phyloP scores from a whole-genome alignment of 2,888 invertebrate genomes.

The Drosophila pseudotalamancana region DNA sequence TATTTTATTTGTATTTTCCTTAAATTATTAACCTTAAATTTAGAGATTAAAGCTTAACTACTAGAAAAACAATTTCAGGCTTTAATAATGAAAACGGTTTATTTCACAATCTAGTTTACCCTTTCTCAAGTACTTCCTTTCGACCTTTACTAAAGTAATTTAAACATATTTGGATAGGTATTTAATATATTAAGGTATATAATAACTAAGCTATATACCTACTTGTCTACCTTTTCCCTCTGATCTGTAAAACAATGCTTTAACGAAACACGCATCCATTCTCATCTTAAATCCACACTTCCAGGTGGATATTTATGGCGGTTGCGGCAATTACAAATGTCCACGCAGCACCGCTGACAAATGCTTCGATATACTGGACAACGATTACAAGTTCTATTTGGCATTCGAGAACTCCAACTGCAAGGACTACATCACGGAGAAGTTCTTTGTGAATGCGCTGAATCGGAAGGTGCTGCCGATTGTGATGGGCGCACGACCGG shows the following conservation, averaged over 20 bases:
- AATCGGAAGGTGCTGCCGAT: conserved; percentile 95
- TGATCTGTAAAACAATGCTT: background rate
- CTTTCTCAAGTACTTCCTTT: too few species aligned
- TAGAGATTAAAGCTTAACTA: too few species aligned
- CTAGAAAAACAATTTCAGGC: too few species aligned
- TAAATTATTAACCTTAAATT: too few species aligned
- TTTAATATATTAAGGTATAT: too few species aligned
- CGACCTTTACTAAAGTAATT: too few species aligned
- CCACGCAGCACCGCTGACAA: conserved; percentile 91
- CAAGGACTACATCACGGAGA: conserved; percentile 97
- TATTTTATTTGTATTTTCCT: too few species aligned
- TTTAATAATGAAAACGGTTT: too few species aligned
- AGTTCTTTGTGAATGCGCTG: conserved; percentile 97
- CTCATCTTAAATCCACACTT: background rate
- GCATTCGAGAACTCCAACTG: conserved; percentile 99
- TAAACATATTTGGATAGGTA: too few species aligned
- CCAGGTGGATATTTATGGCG: conserved; percentile 94
- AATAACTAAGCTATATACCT: too few species aligned
- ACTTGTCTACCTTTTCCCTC: background rate
- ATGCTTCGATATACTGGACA: conserved; percentile 95
- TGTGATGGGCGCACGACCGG: conserved; percentile 97
- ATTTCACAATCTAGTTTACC: too few species aligned
- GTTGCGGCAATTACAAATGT: conserved; percentile 94
- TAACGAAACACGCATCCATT: background rate
- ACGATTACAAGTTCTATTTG: conserved; percentile 97